phyloP scores from a whole-genome alignment of 2,113 vertebrate genomes.

The Dipodomys stephensi region DNA sequence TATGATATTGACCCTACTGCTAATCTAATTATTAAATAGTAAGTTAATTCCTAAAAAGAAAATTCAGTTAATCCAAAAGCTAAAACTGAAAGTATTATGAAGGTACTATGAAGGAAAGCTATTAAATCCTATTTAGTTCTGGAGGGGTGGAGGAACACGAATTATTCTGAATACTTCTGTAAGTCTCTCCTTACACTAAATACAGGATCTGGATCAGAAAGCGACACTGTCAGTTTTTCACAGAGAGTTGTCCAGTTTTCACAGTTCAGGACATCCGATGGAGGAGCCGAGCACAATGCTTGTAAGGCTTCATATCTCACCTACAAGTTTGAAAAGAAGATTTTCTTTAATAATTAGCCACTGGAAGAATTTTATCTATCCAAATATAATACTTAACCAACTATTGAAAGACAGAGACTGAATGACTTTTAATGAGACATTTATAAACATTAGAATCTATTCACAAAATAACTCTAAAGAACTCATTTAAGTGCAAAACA shows the following conservation, averaged over 20 bases:
- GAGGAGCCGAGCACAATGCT: conserved; percentile 90
- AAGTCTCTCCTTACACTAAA: conserved; percentile 90
- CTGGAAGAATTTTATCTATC: conserved; percentile 23
- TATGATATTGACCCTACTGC: background rate
- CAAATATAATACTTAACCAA: background rate
- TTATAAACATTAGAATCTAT: background rate
- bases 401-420: background rate
- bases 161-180: background rate
- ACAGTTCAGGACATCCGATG: conserved; percentile 93
- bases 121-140: background rate
- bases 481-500: background rate
- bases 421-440: background rate
- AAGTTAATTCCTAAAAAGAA: background rate
- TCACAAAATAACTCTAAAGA: conserved; percentile 22
- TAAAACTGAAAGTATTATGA: background rate
- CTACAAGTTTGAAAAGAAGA: conserved; percentile 80
- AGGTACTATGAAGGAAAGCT: background rate
- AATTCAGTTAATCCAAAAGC: conserved; percentile 5
- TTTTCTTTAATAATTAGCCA: background rate
- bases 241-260: conserved; percentile 93
- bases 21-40: background rate
- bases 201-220: conserved; percentile 91
- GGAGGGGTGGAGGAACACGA: background rate
- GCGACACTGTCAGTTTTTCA: conserved; percentile 88
- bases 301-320: conserved; percentile 94